These are phyloP conservation scores for Akabosia matsudoensis DNA, from an alignment of 1,140 invertebrate species.

Conservation along the genomic window DNA sequence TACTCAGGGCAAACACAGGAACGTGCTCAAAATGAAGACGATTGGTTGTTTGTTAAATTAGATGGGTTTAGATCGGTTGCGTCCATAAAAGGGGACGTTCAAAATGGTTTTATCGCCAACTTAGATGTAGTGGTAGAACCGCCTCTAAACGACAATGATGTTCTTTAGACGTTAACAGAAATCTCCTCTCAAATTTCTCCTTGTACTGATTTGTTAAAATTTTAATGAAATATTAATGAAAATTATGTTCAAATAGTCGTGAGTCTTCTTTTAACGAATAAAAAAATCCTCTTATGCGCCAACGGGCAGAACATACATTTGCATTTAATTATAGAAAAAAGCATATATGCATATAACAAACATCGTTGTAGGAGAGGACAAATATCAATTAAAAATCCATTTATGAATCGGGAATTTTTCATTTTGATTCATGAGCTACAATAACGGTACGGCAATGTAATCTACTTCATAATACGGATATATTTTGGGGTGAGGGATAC, in stretches of 20 bases:
- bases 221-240: background rate
- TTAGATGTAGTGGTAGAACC: slow-evolving; percentile 3
- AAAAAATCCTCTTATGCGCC: no score
- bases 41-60: slow-evolving; percentile 21
- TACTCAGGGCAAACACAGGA: slow-evolving; percentile 16
- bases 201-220: background rate
- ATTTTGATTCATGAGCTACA: no score
- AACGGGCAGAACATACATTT: no score
- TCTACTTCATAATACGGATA: no score
- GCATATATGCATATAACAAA: no score
- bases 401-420: no score
- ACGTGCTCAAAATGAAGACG: slow-evolving; percentile 21
- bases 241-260: background rate
- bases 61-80: slow-evolving; percentile 6
- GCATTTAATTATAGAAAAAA: no score
- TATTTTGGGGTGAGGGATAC: no score
- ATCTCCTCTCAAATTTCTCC: no score
- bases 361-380: no score
- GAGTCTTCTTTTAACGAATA: background rate
- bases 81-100: background rate
- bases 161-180: background rate
- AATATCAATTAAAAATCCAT: no score
- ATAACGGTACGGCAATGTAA: no score
- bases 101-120: background rate
- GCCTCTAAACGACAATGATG: background rate